A percentile compares a stretch with the other conserved stretches of the same genome.
phyloP scores from a whole-genome alignment of 2,113 vertebrate genomes.

The Tiliqua scincoides region DNA sequence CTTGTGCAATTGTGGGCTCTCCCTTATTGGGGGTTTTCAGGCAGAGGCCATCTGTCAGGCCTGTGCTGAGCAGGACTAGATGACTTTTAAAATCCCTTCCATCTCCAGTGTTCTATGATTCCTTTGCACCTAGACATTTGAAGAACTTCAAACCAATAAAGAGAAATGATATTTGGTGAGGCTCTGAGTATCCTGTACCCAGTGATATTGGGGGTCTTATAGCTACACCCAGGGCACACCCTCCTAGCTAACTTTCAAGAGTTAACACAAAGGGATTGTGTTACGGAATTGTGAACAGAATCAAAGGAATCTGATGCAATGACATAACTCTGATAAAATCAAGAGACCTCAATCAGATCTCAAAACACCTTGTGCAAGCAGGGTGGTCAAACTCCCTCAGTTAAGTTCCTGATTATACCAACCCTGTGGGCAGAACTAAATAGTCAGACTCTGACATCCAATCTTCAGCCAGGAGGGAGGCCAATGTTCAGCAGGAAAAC shows the following conservation, averaged over 20 bases:
- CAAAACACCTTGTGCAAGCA: neutral
- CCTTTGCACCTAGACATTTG: no score
- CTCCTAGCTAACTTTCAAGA: neutral
- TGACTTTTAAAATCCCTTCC: no score
- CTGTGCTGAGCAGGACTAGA: no score
- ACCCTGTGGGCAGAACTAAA: neutral
- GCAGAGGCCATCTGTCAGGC: no score
- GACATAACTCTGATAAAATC: neutral
- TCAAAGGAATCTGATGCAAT: neutral
- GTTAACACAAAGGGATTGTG: neutral
- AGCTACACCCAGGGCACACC: neutral
- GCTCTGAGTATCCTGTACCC: no score
- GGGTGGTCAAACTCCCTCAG: neutral
- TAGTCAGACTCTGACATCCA: neutral
- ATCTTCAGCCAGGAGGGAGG: neutral
- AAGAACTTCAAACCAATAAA: no score
- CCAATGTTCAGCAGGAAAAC: neutral
- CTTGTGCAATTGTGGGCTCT: no score
- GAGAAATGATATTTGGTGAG: no score
- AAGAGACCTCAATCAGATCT: neutral
- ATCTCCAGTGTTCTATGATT: no score
- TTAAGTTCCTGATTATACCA: neutral
- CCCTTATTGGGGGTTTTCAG: no score
- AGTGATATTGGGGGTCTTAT: neutral
- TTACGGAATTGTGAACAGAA: no score